Evolutionary conservation across 2,797 vertebrate genomes (phyloP).

Genomic region (Alcedo atthis): DNA sequence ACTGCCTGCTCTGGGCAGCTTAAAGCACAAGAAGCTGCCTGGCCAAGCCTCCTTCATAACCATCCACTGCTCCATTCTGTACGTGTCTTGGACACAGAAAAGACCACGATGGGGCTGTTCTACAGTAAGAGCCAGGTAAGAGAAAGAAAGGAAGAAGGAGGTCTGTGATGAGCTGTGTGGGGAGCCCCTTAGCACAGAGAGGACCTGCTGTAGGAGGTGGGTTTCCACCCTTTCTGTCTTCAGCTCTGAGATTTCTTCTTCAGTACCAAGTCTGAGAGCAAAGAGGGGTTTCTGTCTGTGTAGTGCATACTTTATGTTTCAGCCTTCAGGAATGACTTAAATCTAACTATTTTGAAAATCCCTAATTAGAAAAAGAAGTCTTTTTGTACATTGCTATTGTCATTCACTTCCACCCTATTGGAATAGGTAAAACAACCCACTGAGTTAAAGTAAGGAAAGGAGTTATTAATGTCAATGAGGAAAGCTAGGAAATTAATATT

Average conservation of each 20-base stretch:
- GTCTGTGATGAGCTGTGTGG: not conserved
- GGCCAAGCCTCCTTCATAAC: fast-evolving
- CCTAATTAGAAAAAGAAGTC: fast-evolving
- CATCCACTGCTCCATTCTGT: fast-evolving
- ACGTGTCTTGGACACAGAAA: fast-evolving
- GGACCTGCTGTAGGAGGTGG: not conserved
- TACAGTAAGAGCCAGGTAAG: conserved; percentile 68
- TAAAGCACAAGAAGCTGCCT: conserved; percentile 1
- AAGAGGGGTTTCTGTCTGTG: not conserved
- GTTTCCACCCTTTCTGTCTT: not conserved
- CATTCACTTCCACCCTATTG: not conserved
- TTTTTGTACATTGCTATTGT: not conserved
- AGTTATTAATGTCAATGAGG: not conserved
- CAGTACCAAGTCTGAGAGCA: not conserved
- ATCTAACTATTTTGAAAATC: not conserved
- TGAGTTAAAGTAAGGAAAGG: not conserved
- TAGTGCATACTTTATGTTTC: not conserved
- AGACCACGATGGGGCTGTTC: conserved; percentile 44
- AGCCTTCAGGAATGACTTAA: not conserved
- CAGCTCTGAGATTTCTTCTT: not conserved
- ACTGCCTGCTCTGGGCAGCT: conserved; percentile 17
- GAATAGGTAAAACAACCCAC: not conserved
- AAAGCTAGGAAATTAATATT: not conserved
- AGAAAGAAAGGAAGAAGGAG: not conserved
- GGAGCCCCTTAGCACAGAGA: not conserved